phyloP scores from a whole-genome alignment of 2,113 vertebrate species.

The Neolamprologus fasciatus region DNA sequence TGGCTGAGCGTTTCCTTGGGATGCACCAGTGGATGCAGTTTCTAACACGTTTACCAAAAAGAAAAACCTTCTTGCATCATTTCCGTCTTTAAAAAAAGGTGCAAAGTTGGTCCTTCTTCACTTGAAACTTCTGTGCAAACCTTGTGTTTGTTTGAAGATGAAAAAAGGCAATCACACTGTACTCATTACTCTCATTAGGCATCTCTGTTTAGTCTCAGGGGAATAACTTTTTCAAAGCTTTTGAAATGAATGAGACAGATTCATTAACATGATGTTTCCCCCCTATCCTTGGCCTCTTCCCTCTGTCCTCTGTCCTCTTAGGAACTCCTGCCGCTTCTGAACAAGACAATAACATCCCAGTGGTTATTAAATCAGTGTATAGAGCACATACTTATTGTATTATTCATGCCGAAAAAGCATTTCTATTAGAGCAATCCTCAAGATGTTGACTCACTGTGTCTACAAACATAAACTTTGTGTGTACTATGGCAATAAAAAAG shows the following conservation, averaged over 20 bases:
- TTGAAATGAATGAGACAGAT: conserved; percentile 33
- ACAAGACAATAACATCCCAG: neutral
- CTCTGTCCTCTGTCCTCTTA: neutral
- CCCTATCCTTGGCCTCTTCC: neutral
- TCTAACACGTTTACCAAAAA: neutral
- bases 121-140: neutral
- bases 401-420: neutral
- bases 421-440: neutral
- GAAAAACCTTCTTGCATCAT: neutral
- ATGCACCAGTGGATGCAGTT: neutral
- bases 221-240: conserved; percentile 31
- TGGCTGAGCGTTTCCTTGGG: neutral
- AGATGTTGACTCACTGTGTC: neutral
- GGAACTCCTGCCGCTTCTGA: neutral
- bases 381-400: neutral
- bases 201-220: conserved; percentile 36
- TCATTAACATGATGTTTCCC: conserved; percentile 12
- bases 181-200: conserved; percentile 35
- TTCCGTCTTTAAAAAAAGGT: neutral
- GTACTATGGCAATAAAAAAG: neutral
- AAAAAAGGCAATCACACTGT: neutral
- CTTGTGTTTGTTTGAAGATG: conserved; percentile 13
- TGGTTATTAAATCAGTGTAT: neutral
- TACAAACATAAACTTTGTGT: neutral
- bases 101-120: neutral